These are phyloP conservation scores for Gallinago undulata DNA, from an alignment of 2,113 vertebrate genomes.

Conservation along the genomic window DNA sequence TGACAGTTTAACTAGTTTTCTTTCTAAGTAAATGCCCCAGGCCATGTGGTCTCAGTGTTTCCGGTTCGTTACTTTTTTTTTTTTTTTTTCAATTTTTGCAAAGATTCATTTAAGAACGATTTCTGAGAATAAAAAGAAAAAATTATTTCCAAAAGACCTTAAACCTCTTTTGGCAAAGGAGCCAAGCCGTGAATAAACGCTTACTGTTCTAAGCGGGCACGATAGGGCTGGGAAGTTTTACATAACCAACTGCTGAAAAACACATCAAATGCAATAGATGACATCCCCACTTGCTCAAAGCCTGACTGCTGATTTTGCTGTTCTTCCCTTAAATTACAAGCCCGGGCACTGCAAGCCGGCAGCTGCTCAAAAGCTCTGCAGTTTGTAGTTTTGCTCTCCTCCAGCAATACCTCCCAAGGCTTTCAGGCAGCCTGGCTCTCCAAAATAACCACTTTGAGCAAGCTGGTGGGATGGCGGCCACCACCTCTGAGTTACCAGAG, in stretches of 20 bases:
- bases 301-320: not conserved
- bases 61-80: not conserved
- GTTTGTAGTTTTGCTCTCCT: not conserved
- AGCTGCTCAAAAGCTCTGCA: not conserved
- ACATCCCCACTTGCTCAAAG: not conserved
- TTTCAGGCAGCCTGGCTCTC: not conserved
- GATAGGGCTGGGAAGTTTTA: not conserved
- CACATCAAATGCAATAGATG: not conserved
- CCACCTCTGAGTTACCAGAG: not conserved
- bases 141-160: not conserved
- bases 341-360: not conserved
- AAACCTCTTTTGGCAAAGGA: not conserved
- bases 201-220: not conserved
- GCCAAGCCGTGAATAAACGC: not conserved
- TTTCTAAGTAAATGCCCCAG: not conserved
- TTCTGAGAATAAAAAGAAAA: not conserved
- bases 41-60: not conserved
- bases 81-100: not conserved
- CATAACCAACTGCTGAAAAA: constrained; percentile 2
- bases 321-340: not conserved
- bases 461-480: not conserved
- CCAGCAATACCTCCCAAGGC: not conserved
- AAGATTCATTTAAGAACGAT: not conserved
- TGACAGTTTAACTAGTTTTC: not conserved
- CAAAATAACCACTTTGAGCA: fast-evolving